Base-by-base conservation (phyloP, 2,113 vertebrate species). In the Colaptes auratus region DNA sequence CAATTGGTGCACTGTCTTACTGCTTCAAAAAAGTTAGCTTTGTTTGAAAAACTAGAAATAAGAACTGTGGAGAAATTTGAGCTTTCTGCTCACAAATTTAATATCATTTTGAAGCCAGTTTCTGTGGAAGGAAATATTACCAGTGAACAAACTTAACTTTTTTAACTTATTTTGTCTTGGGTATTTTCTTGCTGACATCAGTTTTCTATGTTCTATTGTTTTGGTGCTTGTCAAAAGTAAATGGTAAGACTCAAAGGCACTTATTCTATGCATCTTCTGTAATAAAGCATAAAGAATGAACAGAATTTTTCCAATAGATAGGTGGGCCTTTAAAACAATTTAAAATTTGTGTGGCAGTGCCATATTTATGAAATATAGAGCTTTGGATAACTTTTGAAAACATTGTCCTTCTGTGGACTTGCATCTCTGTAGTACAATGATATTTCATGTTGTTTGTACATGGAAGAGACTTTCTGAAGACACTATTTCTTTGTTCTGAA, bases 381-480 rank as follows among this genome's bases (percentile, higher is more conserved):
- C 36, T 87, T 86, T 75, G 24, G 11, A 35, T 61, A 72, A 30
- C 20, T 90, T 89, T 84, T 89, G 27, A 50, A 18, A 28, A 6
- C 69, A 21, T 14, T 63, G 14, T 65, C 50, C 27, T 70, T 76
- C 48, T 84, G 30, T 58, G 36, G 44, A 78, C n/a, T 66, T 82
- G 44, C 71, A 81, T 60, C 60, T 78, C 69, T 81, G 7, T 71
- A 58, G 24, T 27, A 50, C 50, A 56, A 2, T 75, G 27, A 25
- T 28, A 67, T 90, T 90, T 95, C 27, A 25, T 7, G 1, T 77
- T 28, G 9, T 71, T 67, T 85, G 31, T 59, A 70, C 46, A 56
- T 66, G 24, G 44, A 94, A 66, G 27, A 73, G 17, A 31, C 52
- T 92, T 93, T 35, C 39, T 82, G 67, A 87, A 77, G 66, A 64